These are phyloP conservation scores for Callocephalon fimbriatum DNA, from an alignment of 2,113 vertebrate species.

Conservation along the genomic window DNA sequence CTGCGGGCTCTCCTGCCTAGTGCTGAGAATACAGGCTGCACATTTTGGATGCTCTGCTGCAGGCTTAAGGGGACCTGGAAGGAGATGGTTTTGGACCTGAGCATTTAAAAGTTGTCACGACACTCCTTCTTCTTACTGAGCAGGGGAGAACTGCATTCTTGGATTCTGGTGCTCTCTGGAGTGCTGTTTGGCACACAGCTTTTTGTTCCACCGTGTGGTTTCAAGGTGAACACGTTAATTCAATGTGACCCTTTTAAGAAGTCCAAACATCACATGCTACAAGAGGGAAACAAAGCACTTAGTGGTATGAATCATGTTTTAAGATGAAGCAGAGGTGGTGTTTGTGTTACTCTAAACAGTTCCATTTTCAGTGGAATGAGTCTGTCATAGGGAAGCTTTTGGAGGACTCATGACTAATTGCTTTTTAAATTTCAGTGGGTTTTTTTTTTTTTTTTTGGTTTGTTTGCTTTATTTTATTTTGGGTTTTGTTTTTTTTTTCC, in stretches of 20 bases:
- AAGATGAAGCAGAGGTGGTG: background rate
- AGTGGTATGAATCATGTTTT: constrained; percentile 24
- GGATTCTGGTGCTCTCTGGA: background rate
- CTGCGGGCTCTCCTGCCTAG: background rate
- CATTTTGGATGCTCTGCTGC: background rate
- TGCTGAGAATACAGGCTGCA: background rate
- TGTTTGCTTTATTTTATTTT: background rate
- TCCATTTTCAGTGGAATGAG: background rate
- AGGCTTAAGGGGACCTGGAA: background rate
- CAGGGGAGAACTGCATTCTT: background rate
- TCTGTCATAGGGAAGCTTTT: background rate
- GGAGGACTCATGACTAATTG: background rate
- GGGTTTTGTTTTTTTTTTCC: background rate
- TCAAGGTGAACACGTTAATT: constrained; percentile 44
- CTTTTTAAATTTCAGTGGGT: background rate
- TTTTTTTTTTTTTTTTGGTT: no score
- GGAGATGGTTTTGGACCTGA: background rate
- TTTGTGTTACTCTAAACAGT: background rate
- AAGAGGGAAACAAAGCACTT: constrained; percentile 30
- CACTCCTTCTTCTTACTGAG: background rate
- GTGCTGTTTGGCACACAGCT: background rate
- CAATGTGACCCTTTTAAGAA: constrained; percentile 34
- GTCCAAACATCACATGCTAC: background rate
- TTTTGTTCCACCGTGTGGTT: background rate
- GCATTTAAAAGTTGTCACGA: background rate